Percentiles rank a stretch among this genome's conserved stretches.
phyloP scores from a whole-genome alignment of 2,113 vertebrate genomes.

The Rhea americana region DNA sequence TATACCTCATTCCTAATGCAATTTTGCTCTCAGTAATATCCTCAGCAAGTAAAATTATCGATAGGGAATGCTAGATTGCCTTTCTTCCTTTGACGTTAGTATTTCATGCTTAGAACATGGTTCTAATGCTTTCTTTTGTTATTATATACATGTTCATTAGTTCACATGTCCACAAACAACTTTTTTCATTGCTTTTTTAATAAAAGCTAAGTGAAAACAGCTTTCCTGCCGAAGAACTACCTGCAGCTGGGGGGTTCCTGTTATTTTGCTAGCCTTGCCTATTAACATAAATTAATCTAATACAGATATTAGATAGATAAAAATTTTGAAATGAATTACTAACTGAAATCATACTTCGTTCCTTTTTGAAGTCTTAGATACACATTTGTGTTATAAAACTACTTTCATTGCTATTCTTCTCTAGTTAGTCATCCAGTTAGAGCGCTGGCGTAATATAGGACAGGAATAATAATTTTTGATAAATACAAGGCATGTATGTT shows the following conservation, averaged over 20 bases:
- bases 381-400: background rate
- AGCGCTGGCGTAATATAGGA: background rate
- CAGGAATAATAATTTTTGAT: background rate
- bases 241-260: background rate
- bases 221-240: background rate
- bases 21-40: background rate
- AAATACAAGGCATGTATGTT: background rate
- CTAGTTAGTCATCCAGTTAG: background rate
- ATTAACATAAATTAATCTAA: background rate
- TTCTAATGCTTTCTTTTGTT: background rate
- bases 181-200: background rate
- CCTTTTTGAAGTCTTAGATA: background rate
- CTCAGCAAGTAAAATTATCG: background rate
- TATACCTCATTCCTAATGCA: background rate
- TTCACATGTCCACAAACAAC: background rate
- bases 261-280: background rate
- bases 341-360: background rate
- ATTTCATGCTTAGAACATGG: background rate
- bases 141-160: background rate
- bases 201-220: background rate
- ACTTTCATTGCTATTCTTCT: background rate
- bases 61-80: background rate
- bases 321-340: background rate
- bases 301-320: background rate
- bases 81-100: background rate